Evolutionary conservation across 1,140 invertebrate species (phyloP).

Genomic region (Brachionus paranguensis): DNA sequence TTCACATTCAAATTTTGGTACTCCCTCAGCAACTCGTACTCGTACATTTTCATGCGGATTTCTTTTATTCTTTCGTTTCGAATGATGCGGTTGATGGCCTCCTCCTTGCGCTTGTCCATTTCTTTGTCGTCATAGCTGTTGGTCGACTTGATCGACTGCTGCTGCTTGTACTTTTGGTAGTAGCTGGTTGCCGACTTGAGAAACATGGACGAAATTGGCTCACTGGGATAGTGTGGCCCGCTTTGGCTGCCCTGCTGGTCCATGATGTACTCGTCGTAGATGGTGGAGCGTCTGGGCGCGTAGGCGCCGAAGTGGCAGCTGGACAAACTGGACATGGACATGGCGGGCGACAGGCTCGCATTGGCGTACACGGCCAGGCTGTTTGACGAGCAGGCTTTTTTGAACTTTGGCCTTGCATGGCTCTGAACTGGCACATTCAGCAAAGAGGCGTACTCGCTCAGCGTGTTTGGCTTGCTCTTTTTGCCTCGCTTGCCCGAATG

Average conservation of each 20-base stretch:
- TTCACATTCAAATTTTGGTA: constrained; percentile 20
- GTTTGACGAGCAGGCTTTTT: neutral
- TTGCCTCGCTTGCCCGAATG: neutral
- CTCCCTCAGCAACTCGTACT: constrained; percentile 10
- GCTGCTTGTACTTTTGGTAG: constrained; percentile 37
- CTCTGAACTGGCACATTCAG: neutral
- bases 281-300: neutral
- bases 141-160: neutral
- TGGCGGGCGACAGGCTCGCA: neutral
- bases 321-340: neutral
- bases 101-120: constrained; percentile 34
- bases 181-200: constrained; percentile 15
- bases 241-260: neutral
- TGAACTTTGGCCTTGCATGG: neutral
- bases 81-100: constrained; percentile 26
- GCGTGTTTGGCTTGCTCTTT: neutral
- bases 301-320: neutral
- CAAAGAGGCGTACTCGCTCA: neutral
- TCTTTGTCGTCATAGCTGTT: neutral
- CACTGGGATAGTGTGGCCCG: neutral
- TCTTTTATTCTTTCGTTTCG: constrained; percentile 37
- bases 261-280: constrained; percentile 17
- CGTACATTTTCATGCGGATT: constrained; percentile 33
- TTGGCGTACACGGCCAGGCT: neutral
- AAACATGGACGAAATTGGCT: constrained; percentile 24